Evolutionary conservation across 2,113 vertebrate genomes (phyloP), one percentile per base, ranked within the genome.

Genomic region (Halcyon senegalensis): DNA sequence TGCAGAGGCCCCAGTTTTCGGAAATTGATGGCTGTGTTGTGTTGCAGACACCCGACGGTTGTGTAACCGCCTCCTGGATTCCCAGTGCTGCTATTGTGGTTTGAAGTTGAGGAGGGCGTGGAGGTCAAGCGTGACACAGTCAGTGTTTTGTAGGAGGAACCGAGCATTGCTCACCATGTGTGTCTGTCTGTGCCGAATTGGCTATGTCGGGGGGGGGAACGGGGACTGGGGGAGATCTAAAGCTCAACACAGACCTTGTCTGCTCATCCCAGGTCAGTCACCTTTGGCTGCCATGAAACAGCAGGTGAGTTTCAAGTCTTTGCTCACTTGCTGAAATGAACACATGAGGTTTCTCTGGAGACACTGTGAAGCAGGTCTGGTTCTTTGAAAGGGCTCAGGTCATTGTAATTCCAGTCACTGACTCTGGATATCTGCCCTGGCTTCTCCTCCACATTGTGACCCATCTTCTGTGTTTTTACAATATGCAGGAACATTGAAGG

Each of bases 51-150:
- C 64, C 64, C 16, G 43, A 9, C 25, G 15, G 67, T 97, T 97
- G 89, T 79, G 94, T 92, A 96, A 96, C 41, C 83, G 74, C 87
- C 87, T 89, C 33, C 75, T 94, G 55, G 94, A 93, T 95, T 96
- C 84, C 81, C 91, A 92, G 50, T 53, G 91, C 94, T 90, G 68
- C 80, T 84, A 15, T 23, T 93, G 73, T 90, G 94, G 75, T 89
- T 95, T 78, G 78, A 63, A 94, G 69, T 60, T 84, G 87, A 85
- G 87, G 64, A 92, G 92, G 66, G 64, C 74, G 58, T 76, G 89
- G 91, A 91, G 86, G 85, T 87, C 89, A 72, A 90, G 73, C 6
- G 21, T 91, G 87, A 79, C 53, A 73, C 64, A 62, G 21, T 21
- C 64, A 62, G 21, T 27, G 15, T 28, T 66, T 77, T 89, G 79